Base-by-base conservation (phyloP, 2,797 vertebrate species). In the Pempheris klunzingeri region DNA sequence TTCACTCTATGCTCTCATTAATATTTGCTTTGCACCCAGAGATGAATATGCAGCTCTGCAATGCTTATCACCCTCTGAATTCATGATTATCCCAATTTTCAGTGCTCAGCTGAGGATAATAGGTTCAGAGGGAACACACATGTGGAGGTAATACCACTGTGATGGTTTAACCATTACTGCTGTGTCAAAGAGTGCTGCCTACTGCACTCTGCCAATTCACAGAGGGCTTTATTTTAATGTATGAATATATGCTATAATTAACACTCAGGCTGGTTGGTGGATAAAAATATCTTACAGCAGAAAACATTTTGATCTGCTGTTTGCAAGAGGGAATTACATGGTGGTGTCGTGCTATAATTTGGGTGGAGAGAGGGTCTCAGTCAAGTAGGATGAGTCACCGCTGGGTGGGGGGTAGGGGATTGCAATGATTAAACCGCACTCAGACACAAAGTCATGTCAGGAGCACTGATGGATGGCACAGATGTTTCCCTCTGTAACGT, bases 401-500 rank as follows among this genome's bases (percentile, higher is more conserved):
- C 46, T 2, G 72, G 69, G 64, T 43, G 71, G 61, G 80, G 52
- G 62, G 63, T 7, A 0, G 30, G 71, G 52, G 71, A 36, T 67
- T 80, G 69, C 69, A 67, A 78, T 88, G 88, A 92, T 88, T 92
- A 89, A 87, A 90, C 81, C 12, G 17, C 69, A 69, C 75, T 79
- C 87, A 80, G 86, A 90, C 81, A 83, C 88, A 90, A 86, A 90
- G 87, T 89, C 82, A 62, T 76, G 79, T 89, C 88, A 84, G 88
- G 72, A 84, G 81, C 76, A 4, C 82, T 84, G 82, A 88, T 86
- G 87, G 84, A 87, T 90, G 79, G 69, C 78, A 80, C 78, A 84
- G 79, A 92, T 86, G 67, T 76, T 88, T 74, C 41, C 5, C 74
- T 83, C 76, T 69, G 63, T 76, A 67, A 66, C 58, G 74, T 84